A percentile compares a stretch with the other conserved stretches of the same genome.
These are phyloP conservation scores for Nansenia antarctica DNA, from an alignment of 2,113 vertebrate species.

Conservation along the genomic window DNA sequence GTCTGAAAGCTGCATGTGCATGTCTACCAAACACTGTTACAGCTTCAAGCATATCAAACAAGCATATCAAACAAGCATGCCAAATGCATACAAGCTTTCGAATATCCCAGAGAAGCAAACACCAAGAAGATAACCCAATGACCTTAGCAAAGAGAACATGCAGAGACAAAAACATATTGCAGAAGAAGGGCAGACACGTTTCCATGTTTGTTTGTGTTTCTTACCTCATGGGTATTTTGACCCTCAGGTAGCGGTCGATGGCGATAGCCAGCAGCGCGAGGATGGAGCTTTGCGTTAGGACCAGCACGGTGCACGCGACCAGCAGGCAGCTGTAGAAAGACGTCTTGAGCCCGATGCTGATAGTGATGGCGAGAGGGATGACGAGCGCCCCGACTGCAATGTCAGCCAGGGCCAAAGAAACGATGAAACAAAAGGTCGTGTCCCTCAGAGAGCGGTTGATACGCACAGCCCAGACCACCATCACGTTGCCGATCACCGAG, in stretches of 20 bases:
- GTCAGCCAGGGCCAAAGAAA: conserved; percentile 92
- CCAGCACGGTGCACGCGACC: conserved; percentile 89
- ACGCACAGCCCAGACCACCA: conserved; percentile 98
- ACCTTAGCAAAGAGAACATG: background rate
- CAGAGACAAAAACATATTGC: background rate
- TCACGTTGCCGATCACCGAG: conserved; percentile 91
- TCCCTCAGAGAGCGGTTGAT: conserved; percentile 90
- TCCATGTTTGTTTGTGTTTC: background rate
- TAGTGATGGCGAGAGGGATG: conserved; percentile 92
- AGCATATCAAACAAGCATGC: background rate
- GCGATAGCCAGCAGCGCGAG: conserved; percentile 95
- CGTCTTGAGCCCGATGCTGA: conserved; percentile 85
- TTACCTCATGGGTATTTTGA: conserved; percentile 96
- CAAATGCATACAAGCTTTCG: background rate
- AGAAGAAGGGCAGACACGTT: background rate
- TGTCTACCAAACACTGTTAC: background rate
- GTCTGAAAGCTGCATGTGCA: background rate
- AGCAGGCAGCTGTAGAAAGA: conserved; percentile 92
- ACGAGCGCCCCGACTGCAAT: conserved; percentile 94
- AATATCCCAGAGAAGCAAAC: background rate
- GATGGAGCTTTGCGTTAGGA: conserved; percentile 97
- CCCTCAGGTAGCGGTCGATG: conserved; percentile 93
- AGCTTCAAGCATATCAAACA: background rate
- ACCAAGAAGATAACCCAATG: background rate
- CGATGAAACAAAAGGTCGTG: conserved; percentile 96